Base-by-base conservation (phyloP, 92 coral and sea anemone species). In the Palythoa heliodiscus region DNA sequence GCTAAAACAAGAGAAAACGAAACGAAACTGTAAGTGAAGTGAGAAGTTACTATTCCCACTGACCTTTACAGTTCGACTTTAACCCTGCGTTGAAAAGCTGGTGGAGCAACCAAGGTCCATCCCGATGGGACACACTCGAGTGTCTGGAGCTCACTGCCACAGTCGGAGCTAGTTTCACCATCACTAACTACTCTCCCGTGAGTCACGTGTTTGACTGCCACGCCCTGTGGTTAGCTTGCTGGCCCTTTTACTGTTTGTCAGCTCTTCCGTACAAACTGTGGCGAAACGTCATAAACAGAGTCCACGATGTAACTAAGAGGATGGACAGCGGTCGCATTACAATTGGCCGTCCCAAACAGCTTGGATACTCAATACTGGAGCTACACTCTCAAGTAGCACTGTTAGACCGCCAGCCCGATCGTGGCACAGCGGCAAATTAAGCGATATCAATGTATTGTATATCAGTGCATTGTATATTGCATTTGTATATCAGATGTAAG, bases 81-180 rank as follows among this genome's bases (percentile, higher is more conserved):
- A 93, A 92, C 84, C 92, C 98, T 71, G 82, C 92, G 92, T 87
- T 95, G 83, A 89, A 89, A 37, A 88, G 89, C 52, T 95, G 98
- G 98, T 95, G 98, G 98, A 82, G 71, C 74, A 89, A 78, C 60
- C 98, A 95, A 87, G 98, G 98, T 17, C 93, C 96, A 40, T 53
- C 68, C 19, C 93, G 97, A 23, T 95, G 95, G 92, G 93, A 93
- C 70, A 91, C 85, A 15, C 17, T 93, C 23, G 93, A 93, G 90
- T 95, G 98, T 72, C 91, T 95, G 47, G 95, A 93, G 70, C 58
- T 94, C 47, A 89, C 97, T 54, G 91, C 89, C 22, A 89, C 91
- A 19, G 88, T 89, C 76, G 98, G 98, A 68, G 97, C 95, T 7
- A 91, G 87, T 47, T 86, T 95, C 64, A 85, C 78, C n/a, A 39